A percentile compares a stretch with the other conserved stretches of the same genome.
phyloP scores from a whole-genome alignment of 2,888 invertebrate genomes.

The Apoda limacodes region DNA sequence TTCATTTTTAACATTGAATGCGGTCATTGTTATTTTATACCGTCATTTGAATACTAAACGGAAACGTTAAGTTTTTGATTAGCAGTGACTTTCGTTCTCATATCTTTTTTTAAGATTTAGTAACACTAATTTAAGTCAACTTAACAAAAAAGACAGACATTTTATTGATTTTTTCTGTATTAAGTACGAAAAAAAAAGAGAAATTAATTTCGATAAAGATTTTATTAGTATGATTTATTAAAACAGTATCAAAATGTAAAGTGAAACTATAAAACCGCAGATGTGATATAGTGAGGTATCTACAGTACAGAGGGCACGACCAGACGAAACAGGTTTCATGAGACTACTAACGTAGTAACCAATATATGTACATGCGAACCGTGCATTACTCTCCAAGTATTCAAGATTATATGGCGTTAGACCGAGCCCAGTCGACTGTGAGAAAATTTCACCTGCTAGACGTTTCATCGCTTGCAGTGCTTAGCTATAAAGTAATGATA shows the following conservation, averaged over 20 bases:
- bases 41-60: not conserved
- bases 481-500: no score
- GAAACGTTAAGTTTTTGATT: not conserved
- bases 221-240: conserved; percentile 1
- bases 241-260: conserved; percentile 37
- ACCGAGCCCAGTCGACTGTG: conserved; percentile 39
- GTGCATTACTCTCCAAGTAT: conserved; percentile 50
- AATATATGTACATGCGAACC: conserved; percentile 58
- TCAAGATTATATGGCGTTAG: conserved; percentile 48
- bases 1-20: conserved; percentile 6
- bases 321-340: conserved; percentile 54
- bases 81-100: not conserved
- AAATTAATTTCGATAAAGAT: no score
- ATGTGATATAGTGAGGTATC: conserved; percentile 36
- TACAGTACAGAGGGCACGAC: conserved; percentile 60
- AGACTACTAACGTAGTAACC: conserved; percentile 62
- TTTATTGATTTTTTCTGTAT: no score
- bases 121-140: no score
- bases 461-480: no score
- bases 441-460: conserved; percentile 61
- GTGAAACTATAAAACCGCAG: conserved; percentile 51
- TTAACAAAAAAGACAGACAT: no score
- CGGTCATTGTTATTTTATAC: not conserved
- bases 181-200: no score
- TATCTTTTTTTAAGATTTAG: no score